phyloP scores from a whole-genome alignment of 2,113 vertebrate genomes.

The Bambusicola thoracicus region DNA sequence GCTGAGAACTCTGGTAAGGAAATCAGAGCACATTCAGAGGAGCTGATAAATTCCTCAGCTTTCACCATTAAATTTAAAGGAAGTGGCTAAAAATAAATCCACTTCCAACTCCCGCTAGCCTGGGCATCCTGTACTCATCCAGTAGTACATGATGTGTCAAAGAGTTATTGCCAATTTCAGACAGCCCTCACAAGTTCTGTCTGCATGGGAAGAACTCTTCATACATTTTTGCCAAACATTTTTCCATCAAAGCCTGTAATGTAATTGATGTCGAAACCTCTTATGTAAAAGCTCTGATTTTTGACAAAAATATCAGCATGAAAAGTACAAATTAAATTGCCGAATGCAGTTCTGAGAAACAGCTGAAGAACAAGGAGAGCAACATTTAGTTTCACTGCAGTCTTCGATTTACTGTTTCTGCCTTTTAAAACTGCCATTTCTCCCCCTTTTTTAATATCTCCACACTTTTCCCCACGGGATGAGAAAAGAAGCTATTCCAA shows the following conservation, averaged over 20 bases:
- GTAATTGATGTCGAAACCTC: background rate
- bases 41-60: background rate
- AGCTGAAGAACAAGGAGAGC: background rate
- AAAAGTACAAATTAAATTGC: background rate
- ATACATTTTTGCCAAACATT: background rate
- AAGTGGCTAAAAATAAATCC: background rate
- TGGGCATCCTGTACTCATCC: background rate
- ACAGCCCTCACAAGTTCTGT: background rate
- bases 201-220: background rate
- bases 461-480: background rate
- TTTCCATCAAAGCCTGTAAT: background rate
- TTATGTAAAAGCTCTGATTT: background rate
- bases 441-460: background rate
- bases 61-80: background rate
- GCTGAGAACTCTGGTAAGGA: background rate
- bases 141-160: background rate
- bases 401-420: background rate
- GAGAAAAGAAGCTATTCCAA: background rate
- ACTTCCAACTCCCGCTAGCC: background rate
- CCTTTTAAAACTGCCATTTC: background rate
- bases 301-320: background rate
- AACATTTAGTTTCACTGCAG: background rate
- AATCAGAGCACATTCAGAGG: fast-evolving
- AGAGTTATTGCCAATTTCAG: background rate
- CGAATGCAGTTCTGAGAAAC: background rate